Evolutionary conservation across 2,113 vertebrate species (phyloP).

Genomic region (Ailurus styani): DNA sequence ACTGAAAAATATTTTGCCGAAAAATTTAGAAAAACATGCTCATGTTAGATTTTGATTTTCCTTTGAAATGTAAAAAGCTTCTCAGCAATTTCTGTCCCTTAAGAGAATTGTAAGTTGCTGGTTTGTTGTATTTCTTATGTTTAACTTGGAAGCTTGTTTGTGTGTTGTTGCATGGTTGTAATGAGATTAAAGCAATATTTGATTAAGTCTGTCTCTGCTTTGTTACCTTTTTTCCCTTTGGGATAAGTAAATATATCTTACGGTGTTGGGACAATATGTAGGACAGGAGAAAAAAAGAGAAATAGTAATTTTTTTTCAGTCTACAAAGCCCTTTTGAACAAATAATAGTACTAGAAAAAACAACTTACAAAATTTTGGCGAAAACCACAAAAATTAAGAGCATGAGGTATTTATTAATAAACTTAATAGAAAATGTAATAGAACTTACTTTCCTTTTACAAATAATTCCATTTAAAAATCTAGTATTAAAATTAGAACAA

Average conservation of each 20-base stretch:
- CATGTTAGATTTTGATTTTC: constrained; percentile 59
- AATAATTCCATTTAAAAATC: background rate
- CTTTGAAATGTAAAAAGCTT: constrained; percentile 52
- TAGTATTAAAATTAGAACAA: background rate
- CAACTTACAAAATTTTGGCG: background rate
- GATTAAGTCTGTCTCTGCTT: constrained; percentile 17
- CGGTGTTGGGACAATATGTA: background rate
- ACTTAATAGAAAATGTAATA: background rate
- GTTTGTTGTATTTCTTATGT: constrained; percentile 48
- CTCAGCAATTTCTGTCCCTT: constrained; percentile 22
- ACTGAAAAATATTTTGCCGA: background rate
- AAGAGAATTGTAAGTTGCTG: constrained; percentile 44
- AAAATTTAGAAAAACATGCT: constrained; percentile 39
- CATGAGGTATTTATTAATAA: background rate
- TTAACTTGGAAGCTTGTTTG: constrained; percentile 49
- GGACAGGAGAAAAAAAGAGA: background rate
- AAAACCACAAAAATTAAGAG: background rate
- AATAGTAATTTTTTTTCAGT: background rate
- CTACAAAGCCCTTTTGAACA: background rate
- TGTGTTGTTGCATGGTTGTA: constrained; percentile 37
- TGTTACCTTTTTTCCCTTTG: constrained; percentile 15
- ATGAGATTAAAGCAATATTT: constrained; percentile 38
- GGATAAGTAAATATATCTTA: constrained; percentile 11
- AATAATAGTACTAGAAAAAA: background rate
- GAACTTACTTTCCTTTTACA: background rate